Evolutionary conservation across 2,113 vertebrate species (phyloP), one percentile per base, ranked within the genome.

Genomic region (Orientallactaga bullata): DNA sequence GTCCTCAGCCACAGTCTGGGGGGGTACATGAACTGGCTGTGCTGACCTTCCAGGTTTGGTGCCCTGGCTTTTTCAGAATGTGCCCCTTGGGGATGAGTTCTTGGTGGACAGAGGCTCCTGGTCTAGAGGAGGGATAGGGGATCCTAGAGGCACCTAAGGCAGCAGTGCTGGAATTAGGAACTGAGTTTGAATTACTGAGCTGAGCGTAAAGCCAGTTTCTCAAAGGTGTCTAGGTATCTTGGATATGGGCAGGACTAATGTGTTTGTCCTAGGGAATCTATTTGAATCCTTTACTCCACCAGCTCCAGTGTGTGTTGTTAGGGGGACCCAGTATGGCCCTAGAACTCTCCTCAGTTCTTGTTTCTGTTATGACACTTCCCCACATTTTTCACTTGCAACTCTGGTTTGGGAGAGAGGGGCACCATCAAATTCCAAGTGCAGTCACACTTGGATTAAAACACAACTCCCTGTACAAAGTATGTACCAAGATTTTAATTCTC

Each of bases 311-410:
- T 16, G 15, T 55, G 55, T 55, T 55, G 15, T 55, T 55, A n/a
- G 6, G 7, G 17, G 7, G 35, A 39, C 1, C 0, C 9, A 77
- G 1, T 7, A 8, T 24, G 26, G 35, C 3, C 37, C 28, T 21
- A 21, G 18, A 77, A 23, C 32, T 76, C 23, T 71, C 11, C 39
- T 76, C 58, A 72, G 5, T 4, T 24, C 78, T 60, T 42, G 61
- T 18, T 51, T 96, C 8, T 80, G 24, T 79, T 65, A 2, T 18
- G 74, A 65, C 13, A 47, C 8, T 8, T 47, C 51, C 28, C n/a
- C 42, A 61, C 7, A 23, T 2, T 9, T 20, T 37, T 68, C 21
- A 37, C 26, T 58, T 63, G 74, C 6, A 65, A 15, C 3, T 90
- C 30, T 35, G 24, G 0, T 66, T 85, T 92, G 66, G 65, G 65